A percentile compares a stretch with the other conserved stretches of the same genome.
phyloP scores from a whole-genome alignment of 2,797 vertebrate species.

The Thalassophryne amazonica region DNA sequence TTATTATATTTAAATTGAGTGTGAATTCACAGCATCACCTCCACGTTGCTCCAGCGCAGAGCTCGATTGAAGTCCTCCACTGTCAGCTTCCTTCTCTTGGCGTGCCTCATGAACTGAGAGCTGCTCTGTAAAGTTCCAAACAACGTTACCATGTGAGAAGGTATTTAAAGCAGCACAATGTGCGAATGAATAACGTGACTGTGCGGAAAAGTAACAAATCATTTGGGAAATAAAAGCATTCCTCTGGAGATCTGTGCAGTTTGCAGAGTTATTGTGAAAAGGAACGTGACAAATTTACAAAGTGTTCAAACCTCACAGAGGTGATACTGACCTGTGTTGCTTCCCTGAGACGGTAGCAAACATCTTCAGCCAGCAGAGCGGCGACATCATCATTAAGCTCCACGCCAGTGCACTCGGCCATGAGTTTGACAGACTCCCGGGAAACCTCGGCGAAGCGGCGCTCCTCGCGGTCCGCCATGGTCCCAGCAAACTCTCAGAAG shows the following conservation, averaged over 20 bases:
- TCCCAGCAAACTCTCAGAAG: neutral
- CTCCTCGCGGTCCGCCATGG: slow-evolving; percentile 90
- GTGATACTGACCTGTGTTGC: slow-evolving; percentile 82
- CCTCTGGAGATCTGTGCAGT: too few relatives aligned
- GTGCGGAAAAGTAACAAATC: too few relatives aligned
- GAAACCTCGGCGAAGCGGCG: slow-evolving; percentile 91
- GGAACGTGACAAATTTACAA: too few relatives aligned
- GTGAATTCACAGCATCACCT: slow-evolving; percentile 77
- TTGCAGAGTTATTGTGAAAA: too few relatives aligned
- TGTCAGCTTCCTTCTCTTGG: slow-evolving; percentile 86
- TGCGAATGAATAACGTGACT: neutral
- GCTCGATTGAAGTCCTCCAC: slow-evolving; percentile 94
- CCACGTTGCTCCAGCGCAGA: slow-evolving; percentile 91
- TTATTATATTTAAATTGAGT: too few relatives aligned
- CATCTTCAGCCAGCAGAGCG: slow-evolving; percentile 87
- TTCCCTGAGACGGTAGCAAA: slow-evolving; percentile 90
- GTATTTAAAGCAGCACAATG: neutral
- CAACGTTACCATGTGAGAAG: neutral
- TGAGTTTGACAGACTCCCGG: slow-evolving; percentile 86
- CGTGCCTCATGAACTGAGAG: slow-evolving; percentile 93
- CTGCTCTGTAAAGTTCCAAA: slow-evolving; percentile 78
- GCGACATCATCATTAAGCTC: slow-evolving; percentile 89
- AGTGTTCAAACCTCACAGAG: too few relatives aligned
- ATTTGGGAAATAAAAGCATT: too few relatives aligned
- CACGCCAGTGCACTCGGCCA: slow-evolving; percentile 87